Percentiles rank a stretch among this genome's conserved stretches.
These are phyloP conservation scores for Orientallactaga sibirica DNA, from an alignment of 2,797 vertebrate species.

Conservation along the genomic window DNA sequence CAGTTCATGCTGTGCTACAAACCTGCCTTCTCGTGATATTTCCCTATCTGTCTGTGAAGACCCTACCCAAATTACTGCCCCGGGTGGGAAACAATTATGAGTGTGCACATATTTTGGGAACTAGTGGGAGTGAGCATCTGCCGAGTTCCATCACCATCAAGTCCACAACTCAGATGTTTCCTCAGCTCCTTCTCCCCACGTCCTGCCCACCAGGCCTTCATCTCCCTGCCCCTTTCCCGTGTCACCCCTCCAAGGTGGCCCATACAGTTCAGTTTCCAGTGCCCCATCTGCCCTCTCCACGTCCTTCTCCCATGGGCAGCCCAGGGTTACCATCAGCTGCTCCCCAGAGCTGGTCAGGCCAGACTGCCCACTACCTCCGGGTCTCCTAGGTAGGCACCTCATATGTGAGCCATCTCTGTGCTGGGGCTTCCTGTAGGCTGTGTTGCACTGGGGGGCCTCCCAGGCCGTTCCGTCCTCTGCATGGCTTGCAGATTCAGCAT, in stretches of 20 bases:
- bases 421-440: no score
- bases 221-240: not conserved
- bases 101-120: not conserved
- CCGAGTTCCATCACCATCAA: not conserved
- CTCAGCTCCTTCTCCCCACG: no score
- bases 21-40: not conserved
- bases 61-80: not conserved
- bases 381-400: not conserved
- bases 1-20: fast-evolving
- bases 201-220: fast-evolving
- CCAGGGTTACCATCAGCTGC: not conserved
- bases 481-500: fast-evolving
- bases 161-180: not conserved
- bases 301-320: not conserved
- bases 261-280: not conserved
- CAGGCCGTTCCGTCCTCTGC: not conserved
- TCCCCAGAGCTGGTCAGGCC: not conserved
- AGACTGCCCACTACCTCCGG: not conserved
- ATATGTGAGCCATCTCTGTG: not conserved
- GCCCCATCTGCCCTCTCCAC: fast-evolving
- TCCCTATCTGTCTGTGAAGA: not conserved
- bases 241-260: no score
- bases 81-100: fast-evolving
- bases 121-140: not conserved
- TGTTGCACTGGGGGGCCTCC: no score